A percentile compares a stretch with the other conserved stretches of the same genome.
Evolutionary conservation across 2,888 invertebrate species (phyloP).

Genomic region (Gortyna flavago): DNA sequence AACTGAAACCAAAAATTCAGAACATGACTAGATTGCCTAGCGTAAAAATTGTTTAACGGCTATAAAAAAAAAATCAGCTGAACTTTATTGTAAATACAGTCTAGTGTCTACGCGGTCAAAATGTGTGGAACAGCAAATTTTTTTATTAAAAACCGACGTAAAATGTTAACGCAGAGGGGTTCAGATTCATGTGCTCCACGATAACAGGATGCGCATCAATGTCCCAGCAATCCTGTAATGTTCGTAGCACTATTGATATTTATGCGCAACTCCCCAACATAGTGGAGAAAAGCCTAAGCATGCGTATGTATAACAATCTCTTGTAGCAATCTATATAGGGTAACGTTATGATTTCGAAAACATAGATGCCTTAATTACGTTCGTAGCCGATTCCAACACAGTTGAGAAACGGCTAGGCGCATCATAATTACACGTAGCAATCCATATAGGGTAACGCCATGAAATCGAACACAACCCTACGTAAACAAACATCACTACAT

Average conservation of each 20-base stretch:
- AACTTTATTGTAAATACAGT: not conserved
- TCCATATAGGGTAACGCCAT: not conserved
- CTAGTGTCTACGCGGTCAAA: not conserved
- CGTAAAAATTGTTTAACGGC: not conserved
- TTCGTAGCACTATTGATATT: not conserved
- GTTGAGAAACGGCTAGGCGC: not conserved
- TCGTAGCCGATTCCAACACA: not conserved
- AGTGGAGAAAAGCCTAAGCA: not conserved
- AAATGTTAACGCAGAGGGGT: not conserved
- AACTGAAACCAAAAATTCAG: not conserved
- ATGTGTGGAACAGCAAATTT: not conserved
- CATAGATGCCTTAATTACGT: too few relatives aligned
- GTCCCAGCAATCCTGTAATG: not conserved
- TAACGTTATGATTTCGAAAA: not conserved
- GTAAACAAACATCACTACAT: conserved; percentile 14
- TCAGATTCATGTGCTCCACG: not conserved
- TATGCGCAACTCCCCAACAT: not conserved
- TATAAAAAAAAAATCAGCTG: not conserved
- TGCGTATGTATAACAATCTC: not conserved
- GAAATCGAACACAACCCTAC: not conserved
- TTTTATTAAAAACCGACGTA: not conserved
- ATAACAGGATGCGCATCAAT: not conserved
- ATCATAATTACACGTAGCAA: not conserved
- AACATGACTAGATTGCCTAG: not conserved
- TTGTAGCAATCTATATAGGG: not conserved